phyloP scores from a whole-genome alignment of 64 coral and sea anemone genomes.

The Pocillopora damicornis region DNA sequence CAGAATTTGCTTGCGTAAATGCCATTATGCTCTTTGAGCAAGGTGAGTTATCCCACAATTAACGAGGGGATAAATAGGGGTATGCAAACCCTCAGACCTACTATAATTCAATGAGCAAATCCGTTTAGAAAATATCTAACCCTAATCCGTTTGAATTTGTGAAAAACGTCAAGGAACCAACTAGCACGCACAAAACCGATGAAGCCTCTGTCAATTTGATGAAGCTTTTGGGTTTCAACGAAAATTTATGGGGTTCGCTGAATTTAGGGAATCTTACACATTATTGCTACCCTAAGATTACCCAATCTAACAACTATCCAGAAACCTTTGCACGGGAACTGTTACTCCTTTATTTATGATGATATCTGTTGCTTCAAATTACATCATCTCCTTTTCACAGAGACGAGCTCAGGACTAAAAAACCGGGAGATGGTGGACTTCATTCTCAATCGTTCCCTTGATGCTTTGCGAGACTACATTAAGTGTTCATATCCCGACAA shows the following conservation, averaged over 20 bases:
- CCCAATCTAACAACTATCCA: too few relatives aligned
- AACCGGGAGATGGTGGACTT: constrained; percentile 89
- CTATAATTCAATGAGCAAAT: too few relatives aligned
- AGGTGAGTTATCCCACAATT: constrained; percentile 44
- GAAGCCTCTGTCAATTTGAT: too few relatives aligned
- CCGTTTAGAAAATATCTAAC: too few relatives aligned
- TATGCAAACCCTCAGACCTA: not conserved
- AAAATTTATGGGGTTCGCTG: too few relatives aligned
- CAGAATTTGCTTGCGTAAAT: constrained; percentile 96
- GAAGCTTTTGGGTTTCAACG: too few relatives aligned
- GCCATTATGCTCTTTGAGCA: constrained; percentile 98
- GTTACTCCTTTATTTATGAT: not conserved
- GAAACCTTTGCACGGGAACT: not conserved
- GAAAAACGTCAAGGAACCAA: too few relatives aligned
- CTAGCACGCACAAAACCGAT: too few relatives aligned
- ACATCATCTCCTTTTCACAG: constrained; percentile 31
- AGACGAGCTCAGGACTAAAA: constrained; percentile 69
- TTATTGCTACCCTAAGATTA: too few relatives aligned
- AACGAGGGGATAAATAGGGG: not conserved
- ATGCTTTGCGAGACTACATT: constrained; percentile 86
- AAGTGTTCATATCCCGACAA: constrained; percentile 98
- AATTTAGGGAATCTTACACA: too few relatives aligned
- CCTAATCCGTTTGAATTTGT: too few relatives aligned
- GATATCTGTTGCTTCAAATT: not conserved
- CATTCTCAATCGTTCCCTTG: constrained; percentile 77